Evolutionary conservation across 2,113 vertebrate species (phyloP), one percentile per base, ranked within the genome.

Genomic region (Brienomyrus longianalis): DNA sequence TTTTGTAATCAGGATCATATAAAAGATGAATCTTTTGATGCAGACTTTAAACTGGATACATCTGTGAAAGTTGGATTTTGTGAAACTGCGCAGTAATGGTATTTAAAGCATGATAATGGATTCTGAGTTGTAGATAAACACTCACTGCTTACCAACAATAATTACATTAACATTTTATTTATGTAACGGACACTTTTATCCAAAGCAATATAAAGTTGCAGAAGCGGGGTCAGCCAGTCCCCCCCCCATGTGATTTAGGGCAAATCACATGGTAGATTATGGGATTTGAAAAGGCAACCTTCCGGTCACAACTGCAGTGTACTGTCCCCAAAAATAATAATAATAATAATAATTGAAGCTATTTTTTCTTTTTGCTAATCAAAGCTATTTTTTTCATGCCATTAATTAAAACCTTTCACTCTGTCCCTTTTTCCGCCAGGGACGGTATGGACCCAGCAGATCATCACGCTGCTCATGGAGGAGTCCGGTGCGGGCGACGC

Each of bases 371-470:
- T 31, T 31, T 31, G 31, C 31, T 3, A 5, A 39, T 5, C 0
- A 13, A 31, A 31, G 31, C 11, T 39, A 77, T 31, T 31, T 31
- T 31, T 31, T 31, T 31, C 1, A 39, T 77, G 31, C 39, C 35
- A 19, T 35, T 39, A 39, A 43, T 19, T 39, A 2, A 77, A 77
- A 39, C 70, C 35, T 17, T 17, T 3, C 17, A 77, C 21, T 3
- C 43, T 84, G 83, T 84, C 43, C 0, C 10, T 45, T 83, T 83
- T 66, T 77, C 89, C 5, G 1, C n/a, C 70, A 94, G 92, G 93
- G 21, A 93, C 92, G 19, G 90, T 94, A 56, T 95, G 94, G 94
- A 91, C 92, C 31, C 92, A 93, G 87, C 92, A 94, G 48, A 94
- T 95, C 35, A 91, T 94, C 21, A 92, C 88, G 4, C 87, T 90